These are phyloP conservation scores for Meloidogyne chitwoodi DNA, from an alignment of 1,140 invertebrate genomes.

Conservation along the genomic window DNA sequence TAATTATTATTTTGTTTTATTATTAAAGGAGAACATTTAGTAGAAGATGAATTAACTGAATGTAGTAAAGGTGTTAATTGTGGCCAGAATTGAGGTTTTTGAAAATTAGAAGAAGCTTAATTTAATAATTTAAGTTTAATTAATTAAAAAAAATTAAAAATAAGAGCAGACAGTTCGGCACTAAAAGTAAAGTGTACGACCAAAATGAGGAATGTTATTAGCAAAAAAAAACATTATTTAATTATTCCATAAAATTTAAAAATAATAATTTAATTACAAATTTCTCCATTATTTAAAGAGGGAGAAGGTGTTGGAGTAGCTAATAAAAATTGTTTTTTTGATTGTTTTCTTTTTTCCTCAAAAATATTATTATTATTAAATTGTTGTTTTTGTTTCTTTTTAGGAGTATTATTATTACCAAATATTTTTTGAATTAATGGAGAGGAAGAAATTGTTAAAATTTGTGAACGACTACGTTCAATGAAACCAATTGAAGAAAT, in stretches of 20 bases:
- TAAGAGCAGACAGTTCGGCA: no score
- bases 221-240: no score
- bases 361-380: background rate
- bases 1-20: background rate
- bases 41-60: background rate
- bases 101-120: background rate
- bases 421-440: conserved; percentile 13
- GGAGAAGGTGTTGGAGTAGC: background rate
- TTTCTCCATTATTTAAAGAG: background rate
- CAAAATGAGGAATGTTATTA: no score
- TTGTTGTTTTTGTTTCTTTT: conserved; percentile 1
- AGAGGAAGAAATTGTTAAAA: conserved; percentile 5
- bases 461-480: background rate
- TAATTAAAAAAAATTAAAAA: background rate
- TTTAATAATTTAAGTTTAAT: no score
- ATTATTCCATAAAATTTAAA: no score
- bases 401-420: background rate
- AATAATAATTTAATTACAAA: no score
- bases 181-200: no score
- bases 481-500: background rate
- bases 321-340: background rate
- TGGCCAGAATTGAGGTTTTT: background rate
- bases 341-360: conserved; percentile 4
- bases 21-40: background rate
- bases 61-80: background rate